phyloP scores from a whole-genome alignment of 2,797 vertebrate species.

The Rhyacichthys aspro region DNA sequence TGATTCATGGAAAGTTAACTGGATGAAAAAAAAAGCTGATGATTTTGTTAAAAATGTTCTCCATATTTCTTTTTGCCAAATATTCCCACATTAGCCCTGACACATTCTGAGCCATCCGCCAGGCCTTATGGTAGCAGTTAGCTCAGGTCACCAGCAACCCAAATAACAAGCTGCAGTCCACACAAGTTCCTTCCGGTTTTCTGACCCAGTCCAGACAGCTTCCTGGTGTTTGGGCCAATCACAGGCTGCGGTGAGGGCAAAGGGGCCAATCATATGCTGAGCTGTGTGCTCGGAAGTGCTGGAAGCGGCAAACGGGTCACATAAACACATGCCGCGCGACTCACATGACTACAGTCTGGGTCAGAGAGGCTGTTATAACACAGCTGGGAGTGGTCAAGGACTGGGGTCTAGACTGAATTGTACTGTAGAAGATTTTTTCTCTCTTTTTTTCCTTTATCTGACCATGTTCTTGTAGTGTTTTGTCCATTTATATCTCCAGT shows the following conservation, averaged over 20 bases:
- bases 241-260: constrained; percentile 38
- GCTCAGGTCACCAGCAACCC: constrained; percentile 63
- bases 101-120: constrained; percentile 57
- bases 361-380: constrained; percentile 41
- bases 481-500: constrained; percentile 39
- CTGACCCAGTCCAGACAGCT: constrained; percentile 42
- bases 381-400: constrained; percentile 44
- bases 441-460: constrained; percentile 24
- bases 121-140: constrained; percentile 65
- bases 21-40: constrained; percentile 31
- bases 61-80: constrained; percentile 46
- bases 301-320: constrained; percentile 36
- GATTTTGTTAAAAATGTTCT: constrained; percentile 33
- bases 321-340: constrained; percentile 45
- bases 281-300: constrained; percentile 43
- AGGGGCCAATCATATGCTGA: constrained; percentile 51
- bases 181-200: constrained; percentile 35
- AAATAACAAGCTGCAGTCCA: constrained; percentile 68
- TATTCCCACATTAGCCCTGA: constrained; percentile 57
- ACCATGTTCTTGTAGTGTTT: constrained; percentile 21
- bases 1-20: too few relatives aligned
- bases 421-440: constrained; percentile 18
- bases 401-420: constrained; percentile 20
- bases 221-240: constrained; percentile 55
- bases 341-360: constrained; percentile 28